phyloP scores from a whole-genome alignment of 2,113 vertebrate genomes.

The Rhipidura dahli region DNA sequence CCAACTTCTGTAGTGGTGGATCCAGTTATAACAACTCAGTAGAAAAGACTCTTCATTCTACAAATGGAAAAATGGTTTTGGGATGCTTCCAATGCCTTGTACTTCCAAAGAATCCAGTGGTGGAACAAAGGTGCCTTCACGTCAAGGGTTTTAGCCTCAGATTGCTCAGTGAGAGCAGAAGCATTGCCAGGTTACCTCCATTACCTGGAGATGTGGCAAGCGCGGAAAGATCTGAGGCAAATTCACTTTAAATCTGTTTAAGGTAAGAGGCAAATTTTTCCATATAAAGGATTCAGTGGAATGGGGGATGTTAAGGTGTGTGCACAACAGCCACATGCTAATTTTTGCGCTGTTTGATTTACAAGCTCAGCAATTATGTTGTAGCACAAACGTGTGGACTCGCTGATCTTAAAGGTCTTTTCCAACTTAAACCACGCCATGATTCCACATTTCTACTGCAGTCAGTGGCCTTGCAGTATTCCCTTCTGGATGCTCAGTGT shows the following conservation, averaged over 20 bases:
- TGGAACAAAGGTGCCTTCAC: not conserved
- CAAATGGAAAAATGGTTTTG: not conserved
- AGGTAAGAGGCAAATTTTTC: not conserved
- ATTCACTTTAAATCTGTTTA: not conserved
- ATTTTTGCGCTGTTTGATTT: conserved; percentile 22
- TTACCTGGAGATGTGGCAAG: not conserved
- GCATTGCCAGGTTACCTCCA: not conserved
- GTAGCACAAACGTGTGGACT: not conserved
- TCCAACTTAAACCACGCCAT: not conserved
- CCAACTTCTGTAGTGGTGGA: not conserved
- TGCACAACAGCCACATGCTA: not conserved
- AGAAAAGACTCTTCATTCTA: not conserved
- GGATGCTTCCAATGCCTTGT: not conserved
- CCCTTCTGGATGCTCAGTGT: not conserved
- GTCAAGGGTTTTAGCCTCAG: not conserved
- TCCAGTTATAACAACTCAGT: not conserved
- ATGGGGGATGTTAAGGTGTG: not conserved
- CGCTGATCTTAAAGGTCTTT: not conserved
- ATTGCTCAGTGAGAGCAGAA: not conserved
- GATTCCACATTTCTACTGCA: not conserved
- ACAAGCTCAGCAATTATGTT: conserved; percentile 1
- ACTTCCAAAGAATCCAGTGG: not conserved
- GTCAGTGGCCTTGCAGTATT: not conserved
- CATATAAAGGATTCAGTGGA: not conserved
- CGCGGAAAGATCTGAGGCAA: not conserved